Percentiles rank a stretch among this genome's conserved stretches.
These are phyloP conservation scores for Aselliscus stoliczkanus DNA, from an alignment of 2,797 vertebrate genomes.

Conservation along the genomic window DNA sequence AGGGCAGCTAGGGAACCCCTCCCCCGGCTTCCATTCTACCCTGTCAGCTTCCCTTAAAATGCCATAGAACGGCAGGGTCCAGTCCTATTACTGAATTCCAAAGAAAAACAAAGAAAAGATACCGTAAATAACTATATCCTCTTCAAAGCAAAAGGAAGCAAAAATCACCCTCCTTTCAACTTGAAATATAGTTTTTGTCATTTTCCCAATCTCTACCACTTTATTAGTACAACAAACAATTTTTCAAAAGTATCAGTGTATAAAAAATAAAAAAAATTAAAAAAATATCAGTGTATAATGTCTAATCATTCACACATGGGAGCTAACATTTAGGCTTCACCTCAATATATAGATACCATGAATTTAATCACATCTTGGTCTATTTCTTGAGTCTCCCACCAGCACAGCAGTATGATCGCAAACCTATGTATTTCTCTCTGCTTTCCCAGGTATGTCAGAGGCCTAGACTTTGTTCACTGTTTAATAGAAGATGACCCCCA, in stretches of 20 bases:
- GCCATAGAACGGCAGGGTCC: not conserved
- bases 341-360: not conserved
- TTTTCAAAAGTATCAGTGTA: not conserved
- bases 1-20: not conserved
- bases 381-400: not conserved
- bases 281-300: not conserved
- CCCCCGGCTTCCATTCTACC: not conserved
- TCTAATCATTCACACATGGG: not conserved
- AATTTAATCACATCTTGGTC: not conserved
- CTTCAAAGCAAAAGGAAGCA: not conserved
- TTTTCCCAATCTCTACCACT: not conserved
- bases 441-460: not conserved
- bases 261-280: too few species aligned
- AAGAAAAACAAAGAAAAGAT: not conserved
- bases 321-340: not conserved
- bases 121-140: not conserved
- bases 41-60: not conserved
- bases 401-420: not conserved
- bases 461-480: not conserved
- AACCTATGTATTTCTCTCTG: not conserved
- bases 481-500: not conserved
- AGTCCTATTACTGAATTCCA: not conserved
- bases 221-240: not conserved
- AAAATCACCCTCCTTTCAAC: not conserved
- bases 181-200: not conserved